Evolutionary conservation across 2,113 vertebrate species (phyloP).

Genomic region (Cyprinodon variegatus): DNA sequence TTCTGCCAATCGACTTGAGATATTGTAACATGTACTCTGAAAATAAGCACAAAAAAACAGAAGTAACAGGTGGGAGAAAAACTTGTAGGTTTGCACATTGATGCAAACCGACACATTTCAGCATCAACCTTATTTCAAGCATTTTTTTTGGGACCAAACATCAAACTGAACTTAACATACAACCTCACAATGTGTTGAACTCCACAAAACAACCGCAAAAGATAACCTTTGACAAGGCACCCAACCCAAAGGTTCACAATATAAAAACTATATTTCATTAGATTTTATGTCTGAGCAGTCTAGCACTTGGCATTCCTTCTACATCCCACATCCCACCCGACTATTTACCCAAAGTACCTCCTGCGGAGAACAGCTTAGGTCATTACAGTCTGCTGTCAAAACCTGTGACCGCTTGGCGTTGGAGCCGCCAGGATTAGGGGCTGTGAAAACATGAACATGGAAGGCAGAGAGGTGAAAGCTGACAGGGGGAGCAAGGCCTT

Average conservation of each 20-base stretch:
- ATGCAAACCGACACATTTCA: neutral
- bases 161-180: neutral
- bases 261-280: slow-evolving; percentile 42
- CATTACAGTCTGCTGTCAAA: slow-evolving; percentile 82
- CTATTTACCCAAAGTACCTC: slow-evolving; percentile 50
- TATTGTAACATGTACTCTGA: neutral
- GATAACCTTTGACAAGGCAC: neutral
- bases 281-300: slow-evolving; percentile 35
- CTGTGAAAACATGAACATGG: slow-evolving; percentile 74
- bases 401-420: slow-evolving; percentile 76
- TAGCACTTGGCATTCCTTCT: slow-evolving; percentile 60
- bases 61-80: neutral
- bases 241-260: slow-evolving; percentile 46
- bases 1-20: neutral
- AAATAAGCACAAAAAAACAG: too few relatives aligned
- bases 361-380: slow-evolving; percentile 78
- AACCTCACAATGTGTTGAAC: neutral
- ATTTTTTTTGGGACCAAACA: neutral
- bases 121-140: neutral
- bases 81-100: neutral
- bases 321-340: slow-evolving; percentile 21
- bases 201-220: neutral
- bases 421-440: slow-evolving; percentile 75
- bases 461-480: slow-evolving; percentile 72
- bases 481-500: slow-evolving; percentile 73